A percentile compares a stretch with the other conserved stretches of the same genome.
phyloP scores from a whole-genome alignment of 2,888 invertebrate genomes.

The Listrodromus nycthemerus region DNA sequence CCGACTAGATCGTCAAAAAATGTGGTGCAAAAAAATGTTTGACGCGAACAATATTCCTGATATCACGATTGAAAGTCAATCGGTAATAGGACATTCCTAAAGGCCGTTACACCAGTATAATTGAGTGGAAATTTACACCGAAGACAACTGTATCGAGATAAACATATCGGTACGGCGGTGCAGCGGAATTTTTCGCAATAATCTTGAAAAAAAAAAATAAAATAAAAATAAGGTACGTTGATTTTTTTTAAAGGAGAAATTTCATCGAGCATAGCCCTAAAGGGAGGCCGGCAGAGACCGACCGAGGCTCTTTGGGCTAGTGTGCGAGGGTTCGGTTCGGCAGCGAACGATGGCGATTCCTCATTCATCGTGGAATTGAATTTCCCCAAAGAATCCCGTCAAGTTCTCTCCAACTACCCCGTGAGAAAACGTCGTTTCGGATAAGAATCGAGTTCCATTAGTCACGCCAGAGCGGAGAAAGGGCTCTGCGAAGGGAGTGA shows the following conservation, averaged over 20 bases:
- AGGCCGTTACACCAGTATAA: too few relatives aligned
- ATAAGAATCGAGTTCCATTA: constrained; percentile 55
- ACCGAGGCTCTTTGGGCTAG: too few relatives aligned
- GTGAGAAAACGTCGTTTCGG: constrained; percentile 2
- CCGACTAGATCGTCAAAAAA: too few relatives aligned
- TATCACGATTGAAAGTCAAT: background rate
- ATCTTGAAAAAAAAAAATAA: background rate
- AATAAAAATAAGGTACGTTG: background rate
- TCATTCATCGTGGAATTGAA: constrained; percentile 42
- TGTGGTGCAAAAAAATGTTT: too few relatives aligned
- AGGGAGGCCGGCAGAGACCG: background rate
- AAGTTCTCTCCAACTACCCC: background rate
- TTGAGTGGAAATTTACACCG: too few relatives aligned
- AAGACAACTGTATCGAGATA: too few relatives aligned
- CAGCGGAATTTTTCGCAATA: background rate
- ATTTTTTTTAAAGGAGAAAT: background rate
- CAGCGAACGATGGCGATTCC: background rate
- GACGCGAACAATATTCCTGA: too few relatives aligned
- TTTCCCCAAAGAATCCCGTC: constrained; percentile 26
- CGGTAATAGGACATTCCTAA: background rate
- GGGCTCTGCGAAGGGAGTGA: background rate
- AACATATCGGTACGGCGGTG: background rate
- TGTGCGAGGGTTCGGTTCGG: background rate
- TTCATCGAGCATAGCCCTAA: background rate
- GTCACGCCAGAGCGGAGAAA: constrained; percentile 16